Evolutionary conservation across 2,888 invertebrate genomes (phyloP).

Genomic region (Lutraria lutraria): DNA sequence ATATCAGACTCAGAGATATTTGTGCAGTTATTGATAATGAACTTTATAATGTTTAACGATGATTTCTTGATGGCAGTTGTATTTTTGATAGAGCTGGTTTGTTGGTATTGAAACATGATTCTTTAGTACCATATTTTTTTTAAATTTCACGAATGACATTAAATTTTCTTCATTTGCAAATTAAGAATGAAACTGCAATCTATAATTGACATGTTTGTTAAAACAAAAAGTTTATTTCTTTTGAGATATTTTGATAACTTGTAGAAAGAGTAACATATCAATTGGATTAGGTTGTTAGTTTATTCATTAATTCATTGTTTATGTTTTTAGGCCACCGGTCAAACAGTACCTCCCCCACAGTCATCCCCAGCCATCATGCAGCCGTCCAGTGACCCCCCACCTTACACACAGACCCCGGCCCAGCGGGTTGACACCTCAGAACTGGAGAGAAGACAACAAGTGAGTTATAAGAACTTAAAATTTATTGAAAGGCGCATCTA

Average conservation of each 20-base stretch:
- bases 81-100: no score
- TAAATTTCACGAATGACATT: no score
- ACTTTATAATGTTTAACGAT: no score
- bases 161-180: no score
- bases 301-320: neutral
- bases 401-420: constrained; percentile 89
- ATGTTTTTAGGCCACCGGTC: constrained; percentile 38
- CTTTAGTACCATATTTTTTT: no score
- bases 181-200: no score
- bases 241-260: no score
- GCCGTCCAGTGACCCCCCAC: constrained; percentile 89
- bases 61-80: no score
- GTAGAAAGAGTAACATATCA: no score
- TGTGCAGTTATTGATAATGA: neutral
- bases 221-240: no score
- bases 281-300: neutral
- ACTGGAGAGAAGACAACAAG: constrained; percentile 87
- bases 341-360: constrained; percentile 86
- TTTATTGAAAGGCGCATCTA: neutral
- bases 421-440: constrained; percentile 89
- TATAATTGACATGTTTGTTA: no score
- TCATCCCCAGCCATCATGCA: constrained; percentile 92
- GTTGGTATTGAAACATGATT: no score
- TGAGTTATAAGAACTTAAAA: constrained; percentile 56
- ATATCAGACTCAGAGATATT: neutral